These are phyloP conservation scores for Hippoglossus stenolepis DNA, from an alignment of 2,113 vertebrate genomes.

Conservation along the genomic window DNA sequence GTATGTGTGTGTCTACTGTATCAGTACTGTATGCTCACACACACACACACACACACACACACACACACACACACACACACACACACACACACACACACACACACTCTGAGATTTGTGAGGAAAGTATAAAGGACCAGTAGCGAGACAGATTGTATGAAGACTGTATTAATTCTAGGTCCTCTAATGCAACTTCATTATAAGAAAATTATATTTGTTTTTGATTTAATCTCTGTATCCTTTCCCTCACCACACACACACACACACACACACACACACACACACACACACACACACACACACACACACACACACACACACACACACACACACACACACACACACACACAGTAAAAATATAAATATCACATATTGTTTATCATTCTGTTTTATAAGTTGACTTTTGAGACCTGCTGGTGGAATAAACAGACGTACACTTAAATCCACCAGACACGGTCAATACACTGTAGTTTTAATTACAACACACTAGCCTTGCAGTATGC, in stretches of 20 bases:
- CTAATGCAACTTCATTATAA: conserved; percentile 21
- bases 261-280: background rate
- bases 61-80: no score
- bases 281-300: background rate
- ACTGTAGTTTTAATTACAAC: conserved; percentile 21
- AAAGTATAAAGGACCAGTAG: conserved; percentile 51
- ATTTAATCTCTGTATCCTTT: conserved; percentile 26
- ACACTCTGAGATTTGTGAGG: conserved; percentile 29
- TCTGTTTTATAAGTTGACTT: conserved; percentile 7
- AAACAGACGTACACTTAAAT: background rate
- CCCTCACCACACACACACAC: background rate
- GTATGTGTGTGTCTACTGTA: conserved; percentile 23
- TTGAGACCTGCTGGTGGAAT: conserved; percentile 15
- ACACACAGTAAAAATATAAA: conserved; percentile 3
- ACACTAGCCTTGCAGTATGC: conserved; percentile 23
- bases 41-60: conserved; percentile 9
- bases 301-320: background rate
- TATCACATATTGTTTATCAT: conserved; percentile 2
- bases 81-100: conserved; percentile 27
- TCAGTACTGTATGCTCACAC: conserved; percentile 11
- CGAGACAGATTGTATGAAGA: conserved; percentile 36
- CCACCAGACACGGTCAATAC: conserved; percentile 11
- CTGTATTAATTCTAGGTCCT: conserved; percentile 49
- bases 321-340: background rate
- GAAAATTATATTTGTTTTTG: conserved; percentile 13